Conservation (phyloP, 1,140 invertebrate genomes). For the Micrasema longulum region DNA sequence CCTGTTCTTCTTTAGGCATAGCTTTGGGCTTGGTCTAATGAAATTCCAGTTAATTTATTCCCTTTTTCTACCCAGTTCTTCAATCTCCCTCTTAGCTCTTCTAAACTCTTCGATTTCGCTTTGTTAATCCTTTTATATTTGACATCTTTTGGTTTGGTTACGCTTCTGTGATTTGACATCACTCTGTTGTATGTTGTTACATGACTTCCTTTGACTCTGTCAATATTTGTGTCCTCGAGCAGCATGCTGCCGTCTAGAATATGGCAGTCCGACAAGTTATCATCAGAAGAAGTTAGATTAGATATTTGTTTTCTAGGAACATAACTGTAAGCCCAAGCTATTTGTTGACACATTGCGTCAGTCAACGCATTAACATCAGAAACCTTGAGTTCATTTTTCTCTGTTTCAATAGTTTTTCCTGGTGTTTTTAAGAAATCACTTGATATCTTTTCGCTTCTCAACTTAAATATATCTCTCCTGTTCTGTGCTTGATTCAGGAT, state of each 20-base stretch:
- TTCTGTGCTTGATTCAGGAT: slow-evolving; percentile 60
- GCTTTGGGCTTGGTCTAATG: slow-evolving; percentile 66
- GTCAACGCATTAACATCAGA: slow-evolving; percentile 55
- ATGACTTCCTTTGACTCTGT: slow-evolving; percentile 66
- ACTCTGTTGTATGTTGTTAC: slow-evolving; percentile 87
- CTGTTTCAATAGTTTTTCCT: slow-evolving; percentile 43
- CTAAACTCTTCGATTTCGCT: slow-evolving; percentile 88
- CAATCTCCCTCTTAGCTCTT: slow-evolving; percentile 83
- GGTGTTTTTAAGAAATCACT: slow-evolving; percentile 58
- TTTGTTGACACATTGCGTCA: slow-evolving; percentile 47
- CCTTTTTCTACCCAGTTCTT: slow-evolving; percentile 88
- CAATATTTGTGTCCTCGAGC: slow-evolving; percentile 52
- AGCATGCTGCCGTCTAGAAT: slow-evolving; percentile 59
- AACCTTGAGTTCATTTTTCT: slow-evolving; percentile 62
- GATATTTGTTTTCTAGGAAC: slow-evolving; percentile 67
- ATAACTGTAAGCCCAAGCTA: slow-evolving; percentile 65
- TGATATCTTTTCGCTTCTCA: slow-evolving; percentile 66
- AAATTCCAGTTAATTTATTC: slow-evolving; percentile 69
- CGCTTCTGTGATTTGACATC: slow-evolving; percentile 89
- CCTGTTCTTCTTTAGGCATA: slow-evolving; percentile 59
- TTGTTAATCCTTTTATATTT: slow-evolving; percentile 92
- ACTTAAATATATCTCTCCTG: slow-evolving; percentile 64
- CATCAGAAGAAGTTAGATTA: slow-evolving; percentile 64
- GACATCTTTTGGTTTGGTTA: slow-evolving; percentile 90
- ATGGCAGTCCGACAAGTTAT: slow-evolving; percentile 61